These are phyloP conservation scores for Mycalesis mineus DNA, from an alignment of 2,888 invertebrate genomes.

Conservation along the genomic window DNA sequence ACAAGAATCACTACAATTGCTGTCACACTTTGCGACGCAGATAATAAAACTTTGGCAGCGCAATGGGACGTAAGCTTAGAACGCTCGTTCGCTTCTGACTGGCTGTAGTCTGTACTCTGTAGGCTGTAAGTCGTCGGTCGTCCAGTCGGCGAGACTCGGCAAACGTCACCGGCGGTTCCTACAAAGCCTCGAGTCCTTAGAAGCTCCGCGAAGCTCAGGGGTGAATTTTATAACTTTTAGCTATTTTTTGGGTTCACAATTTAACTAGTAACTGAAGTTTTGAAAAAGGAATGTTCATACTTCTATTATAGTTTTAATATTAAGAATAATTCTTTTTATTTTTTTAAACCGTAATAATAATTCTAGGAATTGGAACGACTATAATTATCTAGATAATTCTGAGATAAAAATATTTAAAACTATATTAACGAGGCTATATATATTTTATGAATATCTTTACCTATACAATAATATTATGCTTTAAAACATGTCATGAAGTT, in stretches of 20 bases:
- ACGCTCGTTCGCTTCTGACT: conserved; percentile 42
- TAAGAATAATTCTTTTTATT: too few species aligned
- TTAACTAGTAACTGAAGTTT: too few species aligned
- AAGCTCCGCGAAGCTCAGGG: conserved; percentile 13
- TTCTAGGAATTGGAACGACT: too few species aligned
- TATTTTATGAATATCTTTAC: too few species aligned
- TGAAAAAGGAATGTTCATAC: too few species aligned
- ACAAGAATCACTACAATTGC: conserved; percentile 64
- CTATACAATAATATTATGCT: too few species aligned
- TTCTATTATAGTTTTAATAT: too few species aligned
- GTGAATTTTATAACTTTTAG: conserved; percentile 23
- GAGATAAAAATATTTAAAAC: too few species aligned
- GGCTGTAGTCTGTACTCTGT: conserved; percentile 2
- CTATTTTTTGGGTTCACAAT: not conserved
- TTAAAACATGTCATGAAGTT: too few species aligned
- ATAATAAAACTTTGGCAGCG: conserved; percentile 48
- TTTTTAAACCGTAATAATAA: too few species aligned
- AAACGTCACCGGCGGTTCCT: conserved; percentile 14
- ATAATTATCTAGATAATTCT: too few species aligned
- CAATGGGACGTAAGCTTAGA: conserved; percentile 46
- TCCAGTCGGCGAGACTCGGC: conserved; percentile 10
- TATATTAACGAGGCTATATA: too few species aligned
- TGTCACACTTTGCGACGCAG: conserved; percentile 65
- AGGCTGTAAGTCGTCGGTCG: not conserved
- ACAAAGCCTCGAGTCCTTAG: conserved; percentile 17